Base-by-base conservation (phyloP, 2,113 vertebrate species). In the Eptesicus fuscus region DNA sequence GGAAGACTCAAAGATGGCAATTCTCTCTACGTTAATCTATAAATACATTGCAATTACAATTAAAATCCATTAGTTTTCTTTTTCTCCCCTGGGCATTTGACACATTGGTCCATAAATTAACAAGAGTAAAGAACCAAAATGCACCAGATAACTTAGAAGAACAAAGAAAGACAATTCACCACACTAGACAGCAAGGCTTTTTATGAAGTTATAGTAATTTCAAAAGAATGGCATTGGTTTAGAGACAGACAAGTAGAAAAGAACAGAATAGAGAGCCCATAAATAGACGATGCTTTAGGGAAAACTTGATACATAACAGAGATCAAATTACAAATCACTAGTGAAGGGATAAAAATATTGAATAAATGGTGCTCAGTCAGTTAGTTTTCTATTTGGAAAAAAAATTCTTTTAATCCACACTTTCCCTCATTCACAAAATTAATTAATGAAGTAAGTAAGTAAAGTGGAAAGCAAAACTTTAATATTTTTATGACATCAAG, bases 91-190 rank as follows among this genome's bases (percentile, higher is more conserved):
- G n/a, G 35, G 18, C 42, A 90, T 56, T 73, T 92, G 84, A 77
- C 59, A 96, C 79, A 40, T 87, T 88, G 65, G 73, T 85, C 42
- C 13, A 59, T 84, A 94, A 65, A 44, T 85, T 88, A 69, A 65
- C 9, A 25, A 91, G 78, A 76, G 14, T 80, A 65, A 94, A 79
- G 42, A 61, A 93, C 22, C 32, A 47, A 90, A 90, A 49, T 77
- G 53, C 20, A 32, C 47, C 74, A 91, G 42, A 76, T 86, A 40
- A 83, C 69, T 67, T 74, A 84, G 42, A 93, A 76, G 30, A 82
- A 49, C 32, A 61, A 83, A 90, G 71, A 79, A 83, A 93, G 40
- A 47, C 32, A 73, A 37, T 67, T 65, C 61, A 77, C 44, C 23
- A 74, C 4, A 47, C 49, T n/a, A 59, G 44, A 84, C 9, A 91